These are phyloP conservation scores for Microtus pennsylvanicus DNA, from an alignment of 2,113 vertebrate species.

Conservation along the genomic window DNA sequence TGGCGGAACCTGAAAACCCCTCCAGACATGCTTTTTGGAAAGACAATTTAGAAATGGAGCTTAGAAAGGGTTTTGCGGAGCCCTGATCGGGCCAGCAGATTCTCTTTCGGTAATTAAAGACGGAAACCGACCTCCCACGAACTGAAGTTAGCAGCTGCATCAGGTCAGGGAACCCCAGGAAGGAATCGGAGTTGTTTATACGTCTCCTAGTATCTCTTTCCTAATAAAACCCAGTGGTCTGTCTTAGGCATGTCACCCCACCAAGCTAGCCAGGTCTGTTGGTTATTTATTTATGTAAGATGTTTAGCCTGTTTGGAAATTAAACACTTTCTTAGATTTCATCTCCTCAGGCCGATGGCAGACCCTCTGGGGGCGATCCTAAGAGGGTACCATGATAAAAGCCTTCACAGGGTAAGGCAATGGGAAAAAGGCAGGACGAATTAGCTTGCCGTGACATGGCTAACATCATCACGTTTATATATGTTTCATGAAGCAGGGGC, in stretches of 20 bases:
- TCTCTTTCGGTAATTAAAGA: conserved; percentile 48
- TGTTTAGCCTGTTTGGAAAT: conserved; percentile 83
- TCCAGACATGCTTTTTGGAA: background rate
- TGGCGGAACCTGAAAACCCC: background rate
- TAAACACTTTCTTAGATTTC: conserved; percentile 84
- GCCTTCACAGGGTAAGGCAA: conserved; percentile 80
- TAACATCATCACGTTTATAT: conserved; percentile 88
- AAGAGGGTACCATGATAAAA: conserved; percentile 84
- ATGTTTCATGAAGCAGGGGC: conserved; percentile 89
- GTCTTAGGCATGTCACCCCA: conserved; percentile 50
- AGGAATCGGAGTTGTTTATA: background rate
- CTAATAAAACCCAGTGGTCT: conserved; percentile 62
- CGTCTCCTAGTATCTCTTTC: conserved; percentile 60
- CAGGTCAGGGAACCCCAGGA: background rate
- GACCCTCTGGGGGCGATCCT: conserved; percentile 74
- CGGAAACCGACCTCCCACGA: conserved; percentile 3
- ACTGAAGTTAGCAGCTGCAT: background rate
- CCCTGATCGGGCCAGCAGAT: conserved; percentile 34
- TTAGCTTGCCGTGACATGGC: conserved; percentile 86
- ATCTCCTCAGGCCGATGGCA: conserved; percentile 68
- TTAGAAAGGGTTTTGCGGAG: background rate
- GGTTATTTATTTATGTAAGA: conserved; percentile 82
- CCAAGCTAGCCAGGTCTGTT: conserved; percentile 60
- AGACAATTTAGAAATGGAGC: conserved; percentile 35
- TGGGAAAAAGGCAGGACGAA: conserved; percentile 85